Evolutionary conservation across 2,113 vertebrate species (phyloP).

Genomic region (Tragelaphus imberbis): DNA sequence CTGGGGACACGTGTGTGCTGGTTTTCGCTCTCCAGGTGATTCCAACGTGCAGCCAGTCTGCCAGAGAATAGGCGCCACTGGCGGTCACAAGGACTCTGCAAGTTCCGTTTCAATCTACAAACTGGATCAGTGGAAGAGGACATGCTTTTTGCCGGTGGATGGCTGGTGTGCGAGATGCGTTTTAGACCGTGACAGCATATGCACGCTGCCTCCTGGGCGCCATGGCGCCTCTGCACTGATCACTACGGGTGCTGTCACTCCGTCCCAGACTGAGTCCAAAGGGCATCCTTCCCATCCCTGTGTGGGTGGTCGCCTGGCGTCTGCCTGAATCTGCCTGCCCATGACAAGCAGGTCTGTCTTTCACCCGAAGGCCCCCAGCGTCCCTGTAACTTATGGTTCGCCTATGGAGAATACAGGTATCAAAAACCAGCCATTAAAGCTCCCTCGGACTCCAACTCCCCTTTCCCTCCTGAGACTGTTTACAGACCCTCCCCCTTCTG

Average conservation of each 20-base stretch:
- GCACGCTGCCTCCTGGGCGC: background rate
- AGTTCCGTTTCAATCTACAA: background rate
- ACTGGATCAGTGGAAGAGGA: background rate
- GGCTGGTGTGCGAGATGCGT: background rate
- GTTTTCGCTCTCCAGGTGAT: background rate
- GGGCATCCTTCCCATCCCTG: background rate
- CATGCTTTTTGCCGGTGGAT: background rate
- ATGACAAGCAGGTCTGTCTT: background rate
- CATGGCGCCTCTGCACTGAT: fast-evolving
- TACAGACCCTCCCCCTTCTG: background rate
- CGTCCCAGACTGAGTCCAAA: background rate
- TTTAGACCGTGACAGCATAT: background rate
- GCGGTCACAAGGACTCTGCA: background rate
- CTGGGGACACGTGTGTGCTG: background rate
- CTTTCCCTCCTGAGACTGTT: background rate
- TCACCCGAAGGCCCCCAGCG: too few relatives aligned
- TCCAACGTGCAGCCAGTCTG: fast-evolving
- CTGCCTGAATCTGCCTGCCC: background rate
- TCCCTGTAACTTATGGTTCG: too few relatives aligned
- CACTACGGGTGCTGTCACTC: too few relatives aligned
- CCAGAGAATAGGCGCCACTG: background rate
- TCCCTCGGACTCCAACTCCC: background rate
- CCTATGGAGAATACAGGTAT: background rate
- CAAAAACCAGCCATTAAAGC: background rate
- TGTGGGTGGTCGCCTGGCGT: background rate